Evolutionary conservation across 2,888 invertebrate genomes (phyloP), one percentile per base, ranked within the genome.

Genomic region (Chaitophorus viminalis): DNA sequence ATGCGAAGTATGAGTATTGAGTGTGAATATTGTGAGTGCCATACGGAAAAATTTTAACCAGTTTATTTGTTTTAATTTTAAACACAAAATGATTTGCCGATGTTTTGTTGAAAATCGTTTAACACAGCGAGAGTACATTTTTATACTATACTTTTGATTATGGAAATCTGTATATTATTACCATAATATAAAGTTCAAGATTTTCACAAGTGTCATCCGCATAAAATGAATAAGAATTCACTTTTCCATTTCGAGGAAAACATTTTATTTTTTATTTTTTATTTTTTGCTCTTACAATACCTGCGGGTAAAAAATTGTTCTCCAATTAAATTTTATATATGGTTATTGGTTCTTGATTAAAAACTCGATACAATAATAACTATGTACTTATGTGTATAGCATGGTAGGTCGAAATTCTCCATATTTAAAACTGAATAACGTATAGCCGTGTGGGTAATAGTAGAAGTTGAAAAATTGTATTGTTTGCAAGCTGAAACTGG

Each of bases 171-270:
- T n/a, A 14, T 8, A 18, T 31, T 17, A 77, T 52, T 52, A 77
- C 46, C 21, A 52, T 76, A 76, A 76, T 77, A 77, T 31, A 21
- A 29, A 77, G 76, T 77, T 52, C 31, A 18, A 77, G 21, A 31
- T 52, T 77, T 76, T 77, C 52, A 9, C 29, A 11, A 52, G 52
- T 52, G 31, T 21, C n/a, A n/a, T 52, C 21, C 29, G 31, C 21
- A 31, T 77, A 77, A 52, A 21, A 77, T 77, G 9, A 52, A 52
- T 77, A 52, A 9, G 18, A 77, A 77, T 77, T 77, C 29, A 77
- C 31, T 31, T 18, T 46, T 52, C 39, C 46, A 9, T n/a, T 29
- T 76, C 29, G 46, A 76, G 46, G 1, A 52, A 8, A 52, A 77
- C 29, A 52, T 52, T 77, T 77, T 6, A 31, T n/a, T n/a, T n/a